phyloP scores from a whole-genome alignment of 1,140 invertebrate genomes.

The Aphaenogaster ashmeadi region DNA sequence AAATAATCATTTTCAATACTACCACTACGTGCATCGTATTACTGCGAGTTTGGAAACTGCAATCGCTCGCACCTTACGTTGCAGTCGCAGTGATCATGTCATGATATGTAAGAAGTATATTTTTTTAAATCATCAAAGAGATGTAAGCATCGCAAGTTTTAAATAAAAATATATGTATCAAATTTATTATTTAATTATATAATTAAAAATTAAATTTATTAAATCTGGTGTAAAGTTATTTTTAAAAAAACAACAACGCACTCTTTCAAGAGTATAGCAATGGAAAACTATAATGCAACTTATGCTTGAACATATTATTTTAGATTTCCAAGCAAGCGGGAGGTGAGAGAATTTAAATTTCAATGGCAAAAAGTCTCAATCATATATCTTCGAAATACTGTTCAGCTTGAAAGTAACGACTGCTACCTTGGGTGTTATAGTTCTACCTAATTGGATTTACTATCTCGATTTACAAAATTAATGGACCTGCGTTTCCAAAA shows the following conservation, averaged over 20 bases:
- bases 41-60: neutral
- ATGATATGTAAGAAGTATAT: neutral
- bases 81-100: neutral
- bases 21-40: neutral
- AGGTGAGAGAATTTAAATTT: conserved; percentile 6
- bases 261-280: neutral
- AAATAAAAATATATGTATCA: neutral
- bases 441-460: neutral
- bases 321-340: neutral
- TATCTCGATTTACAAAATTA: conserved; percentile 2
- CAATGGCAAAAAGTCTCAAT: conserved; percentile 1
- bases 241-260: neutral
- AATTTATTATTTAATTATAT: neutral
- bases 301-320: neutral
- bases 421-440: neutral
- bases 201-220: neutral
- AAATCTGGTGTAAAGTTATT: neutral
- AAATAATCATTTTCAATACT: conserved; percentile 38
- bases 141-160: neutral
- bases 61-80: neutral
- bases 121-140: neutral
- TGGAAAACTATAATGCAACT: neutral
- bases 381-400: neutral
- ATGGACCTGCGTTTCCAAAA: neutral
- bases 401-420: neutral